Conservation (phyloP, 1,140 invertebrate species). For the Apis laboriosa region DNA sequence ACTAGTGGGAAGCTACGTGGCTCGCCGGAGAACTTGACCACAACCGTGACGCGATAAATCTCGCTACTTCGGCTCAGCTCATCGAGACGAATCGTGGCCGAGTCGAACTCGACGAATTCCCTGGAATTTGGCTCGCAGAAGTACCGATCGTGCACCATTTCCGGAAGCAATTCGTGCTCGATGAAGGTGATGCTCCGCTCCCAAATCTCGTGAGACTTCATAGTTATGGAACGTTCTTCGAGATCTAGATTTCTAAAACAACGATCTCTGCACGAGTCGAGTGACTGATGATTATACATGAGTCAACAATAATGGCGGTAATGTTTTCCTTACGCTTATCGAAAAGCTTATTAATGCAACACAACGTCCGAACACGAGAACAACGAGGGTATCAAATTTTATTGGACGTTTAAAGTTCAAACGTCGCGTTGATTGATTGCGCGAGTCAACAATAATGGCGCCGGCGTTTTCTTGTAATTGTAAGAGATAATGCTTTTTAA, state of each 20-base stretch:
- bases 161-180: conserved; percentile 69
- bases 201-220: conserved; percentile 27
- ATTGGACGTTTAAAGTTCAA: neutral
- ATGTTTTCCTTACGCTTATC: neutral
- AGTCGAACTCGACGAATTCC: conserved; percentile 76
- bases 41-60: conserved; percentile 57
- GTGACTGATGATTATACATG: too few relatives aligned
- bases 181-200: conserved; percentile 67
- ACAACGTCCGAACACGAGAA: too few relatives aligned
- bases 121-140: conserved; percentile 75
- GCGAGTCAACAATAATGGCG: neutral
- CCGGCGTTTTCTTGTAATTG: neutral
- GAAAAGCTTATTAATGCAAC: too few relatives aligned
- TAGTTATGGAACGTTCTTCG: neutral
- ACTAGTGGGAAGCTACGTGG: conserved; percentile 63
- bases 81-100: conserved; percentile 43
- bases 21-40: conserved; percentile 71
- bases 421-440: neutral
- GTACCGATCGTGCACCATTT: conserved; percentile 73
- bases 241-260: too few relatives aligned
- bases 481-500: too few relatives aligned
- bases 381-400: too few relatives aligned
- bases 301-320: neutral
- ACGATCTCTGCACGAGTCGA: too few relatives aligned
- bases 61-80: conserved; percentile 17